Conservation (phyloP, 1,140 invertebrate genomes). For the Scaptomyza montana region DNA sequence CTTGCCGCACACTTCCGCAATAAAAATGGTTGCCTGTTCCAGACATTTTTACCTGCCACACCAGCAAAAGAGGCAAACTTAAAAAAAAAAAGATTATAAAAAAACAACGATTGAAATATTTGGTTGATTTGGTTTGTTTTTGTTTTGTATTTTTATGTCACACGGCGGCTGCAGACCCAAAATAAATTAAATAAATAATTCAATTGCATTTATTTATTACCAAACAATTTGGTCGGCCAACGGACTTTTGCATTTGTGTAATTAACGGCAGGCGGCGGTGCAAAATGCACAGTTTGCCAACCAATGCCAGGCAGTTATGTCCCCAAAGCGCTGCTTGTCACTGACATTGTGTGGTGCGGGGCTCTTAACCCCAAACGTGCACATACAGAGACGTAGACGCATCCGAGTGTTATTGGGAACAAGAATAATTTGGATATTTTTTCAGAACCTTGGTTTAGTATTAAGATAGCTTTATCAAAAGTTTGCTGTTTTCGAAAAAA, state of each 20-base stretch:
- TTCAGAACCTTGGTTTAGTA: too few relatives aligned
- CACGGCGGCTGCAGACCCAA: constrained; percentile 54
- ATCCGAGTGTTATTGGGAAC: too few relatives aligned
- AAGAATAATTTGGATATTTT: too few relatives aligned
- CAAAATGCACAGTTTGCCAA: constrained; percentile 34
- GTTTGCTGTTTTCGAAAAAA: too few relatives aligned
- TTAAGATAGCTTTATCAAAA: too few relatives aligned
- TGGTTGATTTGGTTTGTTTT: constrained; percentile 45
- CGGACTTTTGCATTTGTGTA: constrained; percentile 78
- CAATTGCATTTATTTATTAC: constrained; percentile 83
- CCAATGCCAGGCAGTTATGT: background rate
- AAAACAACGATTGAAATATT: background rate
- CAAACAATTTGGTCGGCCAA: constrained; percentile 70
- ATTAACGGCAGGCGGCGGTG: constrained; percentile 68
- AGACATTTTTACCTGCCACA: constrained; percentile 55
- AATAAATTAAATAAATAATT: constrained; percentile 84
- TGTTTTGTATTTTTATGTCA: constrained; percentile 50
- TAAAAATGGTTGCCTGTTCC: constrained; percentile 41
- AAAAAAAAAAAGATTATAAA: constrained; percentile 33
- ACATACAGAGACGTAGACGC: background rate
- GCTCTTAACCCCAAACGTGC: constrained; percentile 31
- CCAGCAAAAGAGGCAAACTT: background rate
- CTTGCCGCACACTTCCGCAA: constrained; percentile 71
- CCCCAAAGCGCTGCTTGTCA: constrained; percentile 33
- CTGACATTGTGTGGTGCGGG: constrained; percentile 38